phyloP scores from a whole-genome alignment of 2,888 invertebrate genomes.

The Latrodectus hesperus region DNA sequence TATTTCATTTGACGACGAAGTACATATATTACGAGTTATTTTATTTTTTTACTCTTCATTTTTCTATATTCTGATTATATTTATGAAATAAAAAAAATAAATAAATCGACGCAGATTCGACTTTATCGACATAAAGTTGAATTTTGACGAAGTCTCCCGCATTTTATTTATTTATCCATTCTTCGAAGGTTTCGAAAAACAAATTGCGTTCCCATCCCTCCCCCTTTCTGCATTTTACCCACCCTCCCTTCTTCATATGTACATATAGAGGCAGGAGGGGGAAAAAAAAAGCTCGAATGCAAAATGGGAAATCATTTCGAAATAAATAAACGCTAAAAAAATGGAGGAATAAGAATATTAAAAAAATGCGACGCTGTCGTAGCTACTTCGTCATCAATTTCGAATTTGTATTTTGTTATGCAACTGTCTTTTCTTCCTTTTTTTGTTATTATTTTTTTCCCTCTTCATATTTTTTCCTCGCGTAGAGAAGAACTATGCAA shows the following conservation, averaged over 20 bases:
- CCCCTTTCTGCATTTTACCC: slow-evolving; percentile 9
- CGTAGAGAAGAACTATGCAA: slow-evolving; percentile 41
- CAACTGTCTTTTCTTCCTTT: slow-evolving; percentile 59
- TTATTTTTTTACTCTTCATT: not conserved
- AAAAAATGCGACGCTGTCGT: slow-evolving; percentile 66
- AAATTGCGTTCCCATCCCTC: slow-evolving; percentile 58
- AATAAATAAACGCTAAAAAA: slow-evolving; percentile 68
- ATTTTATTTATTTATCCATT: slow-evolving; percentile 67
- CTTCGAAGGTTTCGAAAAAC: slow-evolving; percentile 61
- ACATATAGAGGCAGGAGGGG: slow-evolving; percentile 31
- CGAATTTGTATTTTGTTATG: slow-evolving; percentile 69
- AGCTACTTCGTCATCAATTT: slow-evolving; percentile 69
- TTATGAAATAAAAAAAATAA: slow-evolving; percentile 18
- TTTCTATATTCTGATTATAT: not conserved
- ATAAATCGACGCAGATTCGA: slow-evolving; percentile 57
- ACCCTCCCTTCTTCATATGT: slow-evolving; percentile 12
- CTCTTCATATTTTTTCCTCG: slow-evolving; percentile 7
- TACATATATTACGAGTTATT: not conserved
- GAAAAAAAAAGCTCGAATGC: slow-evolving; percentile 41
- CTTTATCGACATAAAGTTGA: slow-evolving; percentile 69
- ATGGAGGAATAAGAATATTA: slow-evolving; percentile 54
- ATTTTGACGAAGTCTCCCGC: slow-evolving; percentile 65
- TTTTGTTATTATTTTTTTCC: slow-evolving; percentile 33
- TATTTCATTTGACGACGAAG: slow-evolving; percentile 55
- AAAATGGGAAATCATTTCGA: slow-evolving; percentile 68